A percentile compares a stretch with the other conserved stretches of the same genome.
Conservation (phyloP, 2,797 vertebrate genomes). For the Phyllotis vaccarum region DNA sequence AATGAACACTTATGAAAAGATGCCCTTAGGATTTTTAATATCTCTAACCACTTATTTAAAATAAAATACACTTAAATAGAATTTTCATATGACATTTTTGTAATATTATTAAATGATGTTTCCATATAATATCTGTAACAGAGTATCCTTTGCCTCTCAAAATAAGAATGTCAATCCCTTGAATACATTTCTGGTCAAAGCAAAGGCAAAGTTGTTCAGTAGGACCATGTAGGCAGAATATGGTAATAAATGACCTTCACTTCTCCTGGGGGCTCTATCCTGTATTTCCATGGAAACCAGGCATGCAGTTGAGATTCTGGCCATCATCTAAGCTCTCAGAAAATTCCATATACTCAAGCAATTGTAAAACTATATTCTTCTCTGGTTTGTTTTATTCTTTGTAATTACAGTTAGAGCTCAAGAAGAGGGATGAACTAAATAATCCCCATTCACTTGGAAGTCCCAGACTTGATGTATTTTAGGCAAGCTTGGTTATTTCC, state of each 20-base stretch:
- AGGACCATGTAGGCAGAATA: neutral
- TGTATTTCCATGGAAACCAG: neutral
- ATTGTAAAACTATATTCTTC: neutral
- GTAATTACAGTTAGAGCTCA: slow-evolving; percentile 25
- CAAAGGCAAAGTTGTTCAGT: neutral
- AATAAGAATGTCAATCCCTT: neutral
- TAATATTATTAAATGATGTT: neutral
- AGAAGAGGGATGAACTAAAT: neutral
- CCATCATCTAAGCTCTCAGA: neutral
- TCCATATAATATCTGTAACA: neutral
- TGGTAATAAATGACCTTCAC: neutral
- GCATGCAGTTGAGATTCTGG: neutral
- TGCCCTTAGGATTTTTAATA: neutral
- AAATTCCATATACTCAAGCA: neutral
- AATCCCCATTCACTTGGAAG: neutral
- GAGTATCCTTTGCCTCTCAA: neutral
- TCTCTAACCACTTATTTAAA: slow-evolving; percentile 10
- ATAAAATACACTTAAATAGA: slow-evolving; percentile 21
- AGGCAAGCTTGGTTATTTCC: neutral
- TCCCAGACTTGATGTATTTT: neutral
- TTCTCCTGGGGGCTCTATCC: neutral
- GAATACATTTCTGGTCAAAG: neutral
- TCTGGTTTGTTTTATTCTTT: neutral
- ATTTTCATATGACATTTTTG: neutral
- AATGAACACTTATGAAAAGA: slow-evolving; percentile 19